phyloP scores from a whole-genome alignment of 2,797 vertebrate genomes.

The Tarsius wallacei region DNA sequence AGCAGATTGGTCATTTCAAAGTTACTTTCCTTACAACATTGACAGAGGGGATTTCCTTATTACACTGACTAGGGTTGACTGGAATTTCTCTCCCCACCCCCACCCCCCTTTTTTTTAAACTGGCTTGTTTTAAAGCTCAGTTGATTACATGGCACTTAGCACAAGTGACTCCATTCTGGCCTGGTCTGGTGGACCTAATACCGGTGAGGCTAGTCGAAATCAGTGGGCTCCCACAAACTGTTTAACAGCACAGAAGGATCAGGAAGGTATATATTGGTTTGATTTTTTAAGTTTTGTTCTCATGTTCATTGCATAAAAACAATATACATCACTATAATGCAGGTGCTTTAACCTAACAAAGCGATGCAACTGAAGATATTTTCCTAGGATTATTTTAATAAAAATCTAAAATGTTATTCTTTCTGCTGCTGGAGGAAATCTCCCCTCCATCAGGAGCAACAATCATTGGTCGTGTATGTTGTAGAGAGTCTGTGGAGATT shows the following conservation, averaged over 20 bases:
- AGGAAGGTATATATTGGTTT: constrained; percentile 31
- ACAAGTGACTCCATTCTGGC: not conserved
- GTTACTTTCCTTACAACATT: not conserved
- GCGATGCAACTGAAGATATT: not conserved
- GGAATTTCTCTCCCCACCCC: not conserved
- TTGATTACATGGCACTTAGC: not conserved
- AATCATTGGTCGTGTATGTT: not conserved
- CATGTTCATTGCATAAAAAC: constrained; percentile 55
- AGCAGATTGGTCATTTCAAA: not conserved
- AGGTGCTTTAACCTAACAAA: constrained; percentile 40
- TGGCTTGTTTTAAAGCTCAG: not conserved
- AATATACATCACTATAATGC: constrained; percentile 37
- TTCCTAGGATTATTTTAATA: constrained; percentile 53
- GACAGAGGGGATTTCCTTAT: no score
- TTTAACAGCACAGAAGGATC: constrained; percentile 49
- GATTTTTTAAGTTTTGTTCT: constrained; percentile 21
- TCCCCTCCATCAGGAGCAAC: constrained; percentile 19
- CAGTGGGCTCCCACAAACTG: not conserved
- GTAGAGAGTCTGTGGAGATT: constrained; percentile 9
- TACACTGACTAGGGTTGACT: not conserved
- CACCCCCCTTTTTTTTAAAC: not conserved
- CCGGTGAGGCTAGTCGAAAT: not conserved
- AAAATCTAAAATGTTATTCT: not conserved
- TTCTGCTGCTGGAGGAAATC: constrained; percentile 55
- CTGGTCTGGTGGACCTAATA: not conserved